Evolutionary conservation across 1,140 invertebrate species (phyloP).

Genomic region (Diorhabda sublineata): DNA sequence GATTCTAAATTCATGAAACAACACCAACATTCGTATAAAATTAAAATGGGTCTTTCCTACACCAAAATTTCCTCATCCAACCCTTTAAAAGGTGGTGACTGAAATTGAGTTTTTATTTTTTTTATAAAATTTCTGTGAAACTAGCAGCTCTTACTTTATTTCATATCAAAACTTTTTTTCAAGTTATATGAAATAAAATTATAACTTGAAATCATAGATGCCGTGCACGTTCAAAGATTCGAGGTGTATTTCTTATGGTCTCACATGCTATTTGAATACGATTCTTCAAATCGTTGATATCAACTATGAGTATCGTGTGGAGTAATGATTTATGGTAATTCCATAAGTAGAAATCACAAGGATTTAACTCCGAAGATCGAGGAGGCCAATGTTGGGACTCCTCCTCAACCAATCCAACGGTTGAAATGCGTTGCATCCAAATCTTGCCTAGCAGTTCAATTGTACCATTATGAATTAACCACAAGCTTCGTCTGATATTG

Average conservation of each 20-base stretch:
- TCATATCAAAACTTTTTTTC: background rate
- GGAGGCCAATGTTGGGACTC: background rate
- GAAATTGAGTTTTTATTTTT: background rate
- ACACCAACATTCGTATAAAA: background rate
- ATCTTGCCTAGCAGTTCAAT: background rate
- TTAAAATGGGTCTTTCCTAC: background rate
- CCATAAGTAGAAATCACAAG: background rate
- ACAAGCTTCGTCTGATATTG: background rate
- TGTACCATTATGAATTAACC: background rate
- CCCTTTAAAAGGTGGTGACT: background rate
- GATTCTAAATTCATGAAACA: slow-evolving; percentile 8
- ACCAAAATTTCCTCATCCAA: background rate
- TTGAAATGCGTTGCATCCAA: too few relatives aligned
- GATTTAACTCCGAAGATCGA: background rate
- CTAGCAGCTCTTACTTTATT: background rate
- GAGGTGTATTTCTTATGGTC: background rate
- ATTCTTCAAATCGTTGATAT: background rate
- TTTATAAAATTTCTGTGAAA: background rate
- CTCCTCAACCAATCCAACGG: too few relatives aligned
- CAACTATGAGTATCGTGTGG: background rate
- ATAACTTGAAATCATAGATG: background rate
- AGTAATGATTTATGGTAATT: background rate
- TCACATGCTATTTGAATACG: background rate
- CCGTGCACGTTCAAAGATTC: background rate
- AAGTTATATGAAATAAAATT: background rate